Evolutionary conservation across 2,113 vertebrate genomes (phyloP).

Genomic region (Empidonax alnorum): DNA sequence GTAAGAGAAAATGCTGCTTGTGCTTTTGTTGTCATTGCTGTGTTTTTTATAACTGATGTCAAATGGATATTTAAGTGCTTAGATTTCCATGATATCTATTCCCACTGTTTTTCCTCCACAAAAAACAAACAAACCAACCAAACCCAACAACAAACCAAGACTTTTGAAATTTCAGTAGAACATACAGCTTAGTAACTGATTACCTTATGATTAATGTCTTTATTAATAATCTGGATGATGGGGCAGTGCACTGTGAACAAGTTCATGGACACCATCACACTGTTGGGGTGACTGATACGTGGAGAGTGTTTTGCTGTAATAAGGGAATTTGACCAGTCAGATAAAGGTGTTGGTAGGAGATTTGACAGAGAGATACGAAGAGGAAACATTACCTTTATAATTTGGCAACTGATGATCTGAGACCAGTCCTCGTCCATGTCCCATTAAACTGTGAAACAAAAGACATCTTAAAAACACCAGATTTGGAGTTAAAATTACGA

Average conservation of each 20-base stretch:
- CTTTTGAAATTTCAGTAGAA: neutral
- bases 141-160: neutral
- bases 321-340: neutral
- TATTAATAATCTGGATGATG: neutral
- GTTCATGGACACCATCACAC: neutral
- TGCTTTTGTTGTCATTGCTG: neutral
- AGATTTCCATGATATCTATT: neutral
- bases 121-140: neutral
- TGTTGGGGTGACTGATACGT: neutral
- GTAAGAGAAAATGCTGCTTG: neutral
- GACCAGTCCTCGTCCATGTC: neutral
- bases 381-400: neutral
- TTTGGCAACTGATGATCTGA: accelerated
- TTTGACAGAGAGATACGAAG: neutral
- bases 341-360: neutral
- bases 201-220: neutral
- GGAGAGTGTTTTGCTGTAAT: neutral
- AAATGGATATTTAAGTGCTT: neutral
- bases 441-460: neutral
- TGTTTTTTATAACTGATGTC: neutral
- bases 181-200: neutral
- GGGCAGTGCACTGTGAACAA: neutral
- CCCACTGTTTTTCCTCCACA: neutral
- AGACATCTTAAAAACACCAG: neutral
- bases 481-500: neutral